phyloP scores from a whole-genome alignment of 2,113 vertebrate species.

The Eurystomus gularis region DNA sequence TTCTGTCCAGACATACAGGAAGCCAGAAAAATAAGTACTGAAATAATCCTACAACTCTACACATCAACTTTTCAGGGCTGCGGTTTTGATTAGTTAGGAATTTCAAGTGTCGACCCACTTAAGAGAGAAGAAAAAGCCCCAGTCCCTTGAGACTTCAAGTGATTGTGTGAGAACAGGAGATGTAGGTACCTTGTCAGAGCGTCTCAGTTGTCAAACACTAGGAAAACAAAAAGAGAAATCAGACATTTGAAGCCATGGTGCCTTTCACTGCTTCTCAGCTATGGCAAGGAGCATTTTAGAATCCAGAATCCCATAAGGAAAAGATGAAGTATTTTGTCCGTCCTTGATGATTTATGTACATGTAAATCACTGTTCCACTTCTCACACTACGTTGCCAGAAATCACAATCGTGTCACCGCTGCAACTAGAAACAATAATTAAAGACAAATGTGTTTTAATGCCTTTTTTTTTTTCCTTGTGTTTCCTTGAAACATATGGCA shows the following conservation, averaged over 20 bases:
- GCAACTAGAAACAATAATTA: neutral
- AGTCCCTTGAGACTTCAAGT: neutral
- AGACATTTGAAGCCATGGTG: neutral
- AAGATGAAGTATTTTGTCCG: neutral
- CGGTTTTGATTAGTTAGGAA: neutral
- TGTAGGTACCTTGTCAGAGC: neutral
- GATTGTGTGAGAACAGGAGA: too few species aligned
- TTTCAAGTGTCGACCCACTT: neutral
- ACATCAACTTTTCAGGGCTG: neutral
- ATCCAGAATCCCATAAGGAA: neutral
- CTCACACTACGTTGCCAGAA: neutral
- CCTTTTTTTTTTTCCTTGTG: neutral
- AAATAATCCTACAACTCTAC: neutral
- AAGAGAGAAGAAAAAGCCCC: neutral
- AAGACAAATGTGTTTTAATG: neutral
- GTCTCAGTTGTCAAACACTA: neutral
- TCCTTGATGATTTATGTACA: neutral
- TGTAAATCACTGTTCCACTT: neutral
- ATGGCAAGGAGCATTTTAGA: neutral
- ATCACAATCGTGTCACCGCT: neutral
- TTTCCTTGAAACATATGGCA: neutral
- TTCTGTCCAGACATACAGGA: neutral
- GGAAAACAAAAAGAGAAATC: neutral
- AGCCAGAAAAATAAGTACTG: neutral
- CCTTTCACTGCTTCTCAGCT: neutral